Evolutionary conservation across 2,888 invertebrate species (phyloP).

Genomic region (Aporophyla nigra): DNA sequence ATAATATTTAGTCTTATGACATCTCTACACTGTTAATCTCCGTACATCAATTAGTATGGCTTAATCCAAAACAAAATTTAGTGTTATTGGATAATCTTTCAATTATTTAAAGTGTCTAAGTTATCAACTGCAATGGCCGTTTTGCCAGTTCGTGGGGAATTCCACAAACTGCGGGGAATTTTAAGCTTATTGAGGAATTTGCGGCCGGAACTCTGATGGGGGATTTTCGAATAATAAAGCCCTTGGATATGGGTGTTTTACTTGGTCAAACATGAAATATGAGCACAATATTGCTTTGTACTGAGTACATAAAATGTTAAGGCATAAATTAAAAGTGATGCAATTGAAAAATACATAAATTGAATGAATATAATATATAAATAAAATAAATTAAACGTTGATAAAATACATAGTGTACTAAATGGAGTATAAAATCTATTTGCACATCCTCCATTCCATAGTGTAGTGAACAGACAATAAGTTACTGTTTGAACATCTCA

Average conservation of each 20-base stretch:
- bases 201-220: slow-evolving; percentile 57
- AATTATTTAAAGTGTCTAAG: slow-evolving; percentile 51
- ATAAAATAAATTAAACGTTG: too few species aligned
- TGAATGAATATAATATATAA: too few species aligned
- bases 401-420: not conserved
- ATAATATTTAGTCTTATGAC: not conserved
- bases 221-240: slow-evolving; percentile 59
- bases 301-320: not conserved
- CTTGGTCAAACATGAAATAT: slow-evolving; percentile 33
- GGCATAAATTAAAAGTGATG: not conserved
- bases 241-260: slow-evolving; percentile 42
- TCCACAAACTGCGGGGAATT: slow-evolving; percentile 57
- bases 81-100: slow-evolving; percentile 29
- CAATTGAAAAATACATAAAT: too few species aligned
- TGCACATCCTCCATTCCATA: not conserved
- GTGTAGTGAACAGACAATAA: not conserved
- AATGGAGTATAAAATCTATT: not conserved
- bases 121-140: slow-evolving; percentile 43
- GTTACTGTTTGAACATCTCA: not conserved
- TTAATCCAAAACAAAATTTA: slow-evolving; percentile 19
- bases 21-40: not conserved
- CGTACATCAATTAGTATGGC: not conserved
- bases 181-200: slow-evolving; percentile 65
- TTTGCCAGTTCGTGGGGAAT: slow-evolving; percentile 47
- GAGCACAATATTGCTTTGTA: not conserved